Conservation (phyloP, 2,797 vertebrate genomes). For the Sternotherus odoratus region DNA sequence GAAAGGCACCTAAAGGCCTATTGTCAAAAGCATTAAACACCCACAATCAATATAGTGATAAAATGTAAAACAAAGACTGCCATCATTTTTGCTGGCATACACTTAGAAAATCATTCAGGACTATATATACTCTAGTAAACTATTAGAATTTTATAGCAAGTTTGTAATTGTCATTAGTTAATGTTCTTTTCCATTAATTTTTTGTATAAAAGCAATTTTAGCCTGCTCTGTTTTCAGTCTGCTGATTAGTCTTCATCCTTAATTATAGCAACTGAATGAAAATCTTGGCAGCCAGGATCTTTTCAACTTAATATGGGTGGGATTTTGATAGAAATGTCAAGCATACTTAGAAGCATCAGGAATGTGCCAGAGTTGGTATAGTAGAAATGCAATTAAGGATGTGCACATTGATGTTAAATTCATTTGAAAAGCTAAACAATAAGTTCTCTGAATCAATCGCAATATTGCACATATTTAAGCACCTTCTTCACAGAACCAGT, state of each 20-base stretch:
- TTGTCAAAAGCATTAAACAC: not conserved
- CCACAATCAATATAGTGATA: not conserved
- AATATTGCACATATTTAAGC: not conserved
- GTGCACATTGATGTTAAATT: not conserved
- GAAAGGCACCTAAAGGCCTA: not conserved
- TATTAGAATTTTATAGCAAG: not conserved
- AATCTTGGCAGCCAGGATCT: not conserved
- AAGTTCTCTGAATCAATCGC: not conserved
- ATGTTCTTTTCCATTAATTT: not conserved
- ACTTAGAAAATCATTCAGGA: not conserved
- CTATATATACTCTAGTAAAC: not conserved
- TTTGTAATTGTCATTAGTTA: not conserved
- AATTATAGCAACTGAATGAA: not conserved
- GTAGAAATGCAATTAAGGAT: not conserved
- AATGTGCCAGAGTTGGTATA: not conserved
- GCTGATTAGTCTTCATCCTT: not conserved
- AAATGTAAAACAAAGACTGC: not conserved
- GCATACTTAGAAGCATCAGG: not conserved
- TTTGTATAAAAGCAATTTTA: not conserved
- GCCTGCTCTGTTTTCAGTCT: not conserved
- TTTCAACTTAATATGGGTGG: not conserved
- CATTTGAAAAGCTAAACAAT: not conserved
- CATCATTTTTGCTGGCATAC: not conserved
- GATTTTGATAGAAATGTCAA: not conserved
- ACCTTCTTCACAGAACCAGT: not conserved